Evolutionary conservation across 2,888 invertebrate genomes (phyloP), one percentile per base, ranked within the genome.

Genomic region (Eilema caniola): DNA sequence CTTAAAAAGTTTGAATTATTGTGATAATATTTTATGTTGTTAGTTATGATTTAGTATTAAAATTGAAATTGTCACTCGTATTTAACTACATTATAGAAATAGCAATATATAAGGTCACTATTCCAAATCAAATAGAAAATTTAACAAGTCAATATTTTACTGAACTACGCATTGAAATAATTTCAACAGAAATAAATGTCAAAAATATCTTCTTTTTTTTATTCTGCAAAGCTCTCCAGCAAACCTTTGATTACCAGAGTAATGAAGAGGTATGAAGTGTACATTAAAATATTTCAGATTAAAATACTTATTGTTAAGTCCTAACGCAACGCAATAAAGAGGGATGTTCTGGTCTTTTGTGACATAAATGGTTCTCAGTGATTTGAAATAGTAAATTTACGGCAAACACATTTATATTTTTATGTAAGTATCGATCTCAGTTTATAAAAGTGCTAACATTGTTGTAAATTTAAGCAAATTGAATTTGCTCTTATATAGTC

Each of bases 371-470:
- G 12, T 37, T 37, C 33, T 37, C 41, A 41, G 41, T 41, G 47
- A 20, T 20, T 47, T 47, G n/a, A 53, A 53, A 53, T 8, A 2
- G 53, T n/a, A n/a, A 53, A 8, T n/a, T 53, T 20, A 20, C 20
- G 5, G 8, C n/a, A 53, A 53, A 53, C 7, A 53, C 5, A n/a
- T 47, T 2, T 47, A 20, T 47, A 14, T 16, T 20, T 20, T 14
- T 41, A 41, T 3, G 4, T 47, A 47, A 20, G 11, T n/a, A 24
- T 69, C 60, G 76, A 82, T 82, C 76, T 78, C 77, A 67, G 10
- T 72, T 33, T 57, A 33, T 67, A 24, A 10, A 67, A 41, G 75
- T 82, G 81, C 81, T 81, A 81, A 82, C 67, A n/a, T 62, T 28
- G 62, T 73, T 64, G 28, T 65, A 62, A 66, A 41, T 47, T 28